Conservation (phyloP, 2,113 vertebrate genomes). For the Cervus canadensis region DNA sequence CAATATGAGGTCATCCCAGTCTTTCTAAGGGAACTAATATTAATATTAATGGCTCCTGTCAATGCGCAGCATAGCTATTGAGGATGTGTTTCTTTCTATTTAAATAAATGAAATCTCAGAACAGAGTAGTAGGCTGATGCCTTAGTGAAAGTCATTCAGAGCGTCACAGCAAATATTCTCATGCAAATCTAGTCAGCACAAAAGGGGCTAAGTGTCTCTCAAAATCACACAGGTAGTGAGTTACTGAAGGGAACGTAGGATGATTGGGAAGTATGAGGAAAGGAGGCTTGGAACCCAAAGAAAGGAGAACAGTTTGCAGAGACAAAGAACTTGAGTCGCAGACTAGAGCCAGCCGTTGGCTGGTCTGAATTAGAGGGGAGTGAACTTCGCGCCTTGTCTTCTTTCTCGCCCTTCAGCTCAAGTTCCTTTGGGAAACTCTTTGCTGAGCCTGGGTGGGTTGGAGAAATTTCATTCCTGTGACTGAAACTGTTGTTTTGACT, state of each 20-base stretch:
- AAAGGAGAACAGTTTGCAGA: neutral
- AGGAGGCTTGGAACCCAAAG: neutral
- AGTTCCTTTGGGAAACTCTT: slow-evolving; percentile 12
- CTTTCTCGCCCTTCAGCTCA: neutral
- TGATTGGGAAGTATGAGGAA: neutral
- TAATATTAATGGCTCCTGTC: neutral
- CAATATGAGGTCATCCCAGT: neutral
- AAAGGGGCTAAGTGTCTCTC: neutral
- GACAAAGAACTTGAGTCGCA: neutral
- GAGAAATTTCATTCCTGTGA: neutral
- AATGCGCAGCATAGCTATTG: neutral
- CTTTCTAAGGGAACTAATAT: slow-evolving; percentile 18
- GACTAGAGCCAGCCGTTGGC: neutral
- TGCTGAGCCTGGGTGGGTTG: neutral
- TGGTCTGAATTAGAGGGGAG: neutral
- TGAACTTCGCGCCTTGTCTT: neutral
- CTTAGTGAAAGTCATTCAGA: neutral
- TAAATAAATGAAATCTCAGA: neutral
- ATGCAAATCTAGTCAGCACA: neutral
- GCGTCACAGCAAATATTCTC: neutral
- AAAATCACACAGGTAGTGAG: neutral
- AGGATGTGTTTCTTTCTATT: slow-evolving; percentile 1
- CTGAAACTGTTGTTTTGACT: slow-evolving; percentile 19
- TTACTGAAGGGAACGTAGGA: neutral
- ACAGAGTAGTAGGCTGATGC: neutral